Evolutionary conservation across 2,797 vertebrate genomes (phyloP), one percentile per base, ranked within the genome.

Genomic region (Molossus alvarezi): DNA sequence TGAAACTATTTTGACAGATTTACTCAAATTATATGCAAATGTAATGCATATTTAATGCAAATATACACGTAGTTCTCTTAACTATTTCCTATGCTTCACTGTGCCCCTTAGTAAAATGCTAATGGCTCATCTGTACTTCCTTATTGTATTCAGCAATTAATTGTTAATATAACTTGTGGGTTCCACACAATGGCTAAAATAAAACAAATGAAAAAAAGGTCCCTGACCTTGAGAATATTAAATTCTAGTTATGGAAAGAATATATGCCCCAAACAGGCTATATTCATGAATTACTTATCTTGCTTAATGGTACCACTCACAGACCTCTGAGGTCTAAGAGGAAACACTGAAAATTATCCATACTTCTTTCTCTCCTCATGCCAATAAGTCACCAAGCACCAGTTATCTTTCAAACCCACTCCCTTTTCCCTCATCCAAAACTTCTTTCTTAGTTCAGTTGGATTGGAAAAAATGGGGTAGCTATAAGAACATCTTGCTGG

Each of bases 21-120:
- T 96, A 97, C 94, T 97, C 71, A 95, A 95, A 97, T 91, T 86
- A 17, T 96, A 97, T 97, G 97, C 89, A 97, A 97, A 98, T 97
- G 9, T 64, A 90, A 96, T 96, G 88, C 95, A 97, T 95, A 95
- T 97, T 97, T 96, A 97, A 98, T 97, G 97, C 94, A 97, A 97
- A 96, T 95, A 84, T 93, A 84, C 86, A 97, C 72, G 88, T 85
- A 80, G 58, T 82, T 88, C 67, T 94, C 92, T 96, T 96, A 92
- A 95, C 92, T 96, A 69, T 97, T 97, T 96, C 81, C 72, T 94
- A 81, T 69, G 91, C 69, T 96, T 97, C 95, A 93, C 18, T 82
- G 37, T 91, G 37, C 65, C 62, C 53, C 82, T 97, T 72, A 87
- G 88, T 89, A 91, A 96, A 95, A 96, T 95, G 90, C 73, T 96